Evolutionary conservation across 2,888 invertebrate genomes (phyloP).

Genomic region (Hydropsyche betteni): DNA sequence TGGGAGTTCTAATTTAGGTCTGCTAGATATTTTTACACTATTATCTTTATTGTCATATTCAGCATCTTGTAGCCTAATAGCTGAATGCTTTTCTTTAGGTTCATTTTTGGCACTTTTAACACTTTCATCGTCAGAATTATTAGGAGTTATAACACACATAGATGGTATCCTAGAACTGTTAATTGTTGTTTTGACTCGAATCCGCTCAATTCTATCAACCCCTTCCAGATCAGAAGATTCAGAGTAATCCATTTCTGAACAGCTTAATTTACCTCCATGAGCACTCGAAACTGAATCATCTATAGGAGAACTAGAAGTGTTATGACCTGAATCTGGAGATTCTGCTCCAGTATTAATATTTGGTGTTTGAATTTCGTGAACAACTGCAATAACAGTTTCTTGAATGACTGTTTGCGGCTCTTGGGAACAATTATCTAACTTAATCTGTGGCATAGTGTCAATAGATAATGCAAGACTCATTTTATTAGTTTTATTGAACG

Average conservation of each 20-base stretch:
- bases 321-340: slow-evolving; percentile 83
- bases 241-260: slow-evolving; percentile 82
- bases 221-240: slow-evolving; percentile 89
- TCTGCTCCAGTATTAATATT: slow-evolving; percentile 71
- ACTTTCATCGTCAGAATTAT: slow-evolving; percentile 86
- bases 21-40: slow-evolving; percentile 53
- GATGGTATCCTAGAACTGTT: slow-evolving; percentile 89
- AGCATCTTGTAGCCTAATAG: not conserved
- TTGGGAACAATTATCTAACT: not conserved
- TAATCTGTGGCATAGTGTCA: not conserved
- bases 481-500: slow-evolving; percentile 40
- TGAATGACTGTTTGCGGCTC: not conserved
- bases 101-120: slow-evolving; percentile 59
- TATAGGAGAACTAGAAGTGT: slow-evolving; percentile 82
- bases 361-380: slow-evolving; percentile 57
- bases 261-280: slow-evolving; percentile 73
- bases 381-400: slow-evolving; percentile 68
- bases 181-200: slow-evolving; percentile 85
- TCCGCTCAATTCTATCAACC: slow-evolving; percentile 86
- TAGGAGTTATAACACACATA: slow-evolving; percentile 91
- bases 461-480: slow-evolving; percentile 19
- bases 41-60: slow-evolving; percentile 44
- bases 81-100: slow-evolving; percentile 56
- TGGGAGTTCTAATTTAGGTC: slow-evolving; percentile 53
- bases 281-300: slow-evolving; percentile 78